Evolutionary conservation across 2,888 invertebrate species (phyloP).

Genomic region (Campaea margaritaria): DNA sequence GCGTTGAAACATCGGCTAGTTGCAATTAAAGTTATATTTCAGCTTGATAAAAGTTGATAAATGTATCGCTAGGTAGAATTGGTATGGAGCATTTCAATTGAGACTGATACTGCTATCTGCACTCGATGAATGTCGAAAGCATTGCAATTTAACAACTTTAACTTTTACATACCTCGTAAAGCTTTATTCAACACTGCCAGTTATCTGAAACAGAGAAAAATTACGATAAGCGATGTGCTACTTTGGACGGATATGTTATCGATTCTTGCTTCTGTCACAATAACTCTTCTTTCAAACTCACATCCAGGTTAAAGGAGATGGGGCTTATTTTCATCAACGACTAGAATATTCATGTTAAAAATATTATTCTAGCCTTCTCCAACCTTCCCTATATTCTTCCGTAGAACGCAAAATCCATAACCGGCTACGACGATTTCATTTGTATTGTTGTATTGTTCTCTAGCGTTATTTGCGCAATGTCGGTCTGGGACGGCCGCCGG

Average conservation of each 20-base stretch:
- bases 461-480: not conserved
- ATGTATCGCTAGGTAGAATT: no score
- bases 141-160: not conserved
- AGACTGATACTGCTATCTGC: constrained; percentile 1
- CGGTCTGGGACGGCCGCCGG: not conserved
- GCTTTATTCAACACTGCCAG: constrained; percentile 37
- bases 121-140: not conserved
- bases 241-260: constrained; percentile 14
- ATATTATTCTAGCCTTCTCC: no score
- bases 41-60: not conserved
- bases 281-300: not conserved
- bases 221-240: constrained; percentile 18
- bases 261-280: constrained; percentile 14
- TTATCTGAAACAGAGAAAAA: constrained; percentile 55
- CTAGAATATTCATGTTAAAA: no score
- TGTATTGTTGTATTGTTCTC: not conserved
- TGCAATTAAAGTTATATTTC: constrained; percentile 48
- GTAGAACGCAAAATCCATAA: no score
- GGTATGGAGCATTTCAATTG: not conserved
- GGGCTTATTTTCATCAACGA: no score
- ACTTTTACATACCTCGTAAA: constrained; percentile 41
- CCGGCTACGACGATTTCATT: not conserved
- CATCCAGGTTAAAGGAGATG: no score
- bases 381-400: no score
- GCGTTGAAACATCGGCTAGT: constrained; percentile 59